Base-by-base conservation (phyloP, 2,113 vertebrate species). In the Malurus melanocephalus region DNA sequence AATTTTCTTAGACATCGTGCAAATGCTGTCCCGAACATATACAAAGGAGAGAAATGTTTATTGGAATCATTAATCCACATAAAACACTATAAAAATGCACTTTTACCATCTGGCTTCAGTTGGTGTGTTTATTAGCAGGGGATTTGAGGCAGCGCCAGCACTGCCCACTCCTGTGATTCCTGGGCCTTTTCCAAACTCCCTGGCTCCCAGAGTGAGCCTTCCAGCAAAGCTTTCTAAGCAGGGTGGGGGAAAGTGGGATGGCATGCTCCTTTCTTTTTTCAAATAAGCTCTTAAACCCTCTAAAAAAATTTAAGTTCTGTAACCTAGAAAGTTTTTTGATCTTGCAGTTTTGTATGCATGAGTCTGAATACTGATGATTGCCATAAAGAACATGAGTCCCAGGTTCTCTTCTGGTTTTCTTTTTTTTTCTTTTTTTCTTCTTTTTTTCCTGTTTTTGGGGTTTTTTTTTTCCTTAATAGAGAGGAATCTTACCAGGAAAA, bases 1-100 rank as follows among this genome's bases (percentile, higher is more conserved):
- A 38, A 59, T 46, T 72, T 45, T 35, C 73, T 90, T 46, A 85
- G 64, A 89, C 5, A 1, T 7, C 2, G 0, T 1, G 6, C 32
- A 71, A 87, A 85, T 51, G 80, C 27, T 64, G 38, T 14, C 43
- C n/a, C 0, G 3, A 57, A 80, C 0, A 0, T 80, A 78, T 17
- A 87, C 72, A 88, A 60, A 77, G 21, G 22, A 90, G 38, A 60
- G 88, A 84, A 86, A 74, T 84, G 64, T 93, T 92, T 88, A 92
- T 56, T 85, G 84, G 66, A 93, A 76, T 78, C 71, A 90, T 78
- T 56, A 90, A 85, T 81, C 80, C 62, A 84, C 23, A 12, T 60
- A 87, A 74, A 92, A 83, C 28, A 16, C 35, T 52, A 83, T 24
- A 85, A 92, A 95, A 87, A 61, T 20, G 46, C 52, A 61, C 53